Percentiles rank a stretch among this genome's conserved stretches.
Conservation (phyloP, 2,113 vertebrate genomes). For the Gambusia holbrooki region DNA sequence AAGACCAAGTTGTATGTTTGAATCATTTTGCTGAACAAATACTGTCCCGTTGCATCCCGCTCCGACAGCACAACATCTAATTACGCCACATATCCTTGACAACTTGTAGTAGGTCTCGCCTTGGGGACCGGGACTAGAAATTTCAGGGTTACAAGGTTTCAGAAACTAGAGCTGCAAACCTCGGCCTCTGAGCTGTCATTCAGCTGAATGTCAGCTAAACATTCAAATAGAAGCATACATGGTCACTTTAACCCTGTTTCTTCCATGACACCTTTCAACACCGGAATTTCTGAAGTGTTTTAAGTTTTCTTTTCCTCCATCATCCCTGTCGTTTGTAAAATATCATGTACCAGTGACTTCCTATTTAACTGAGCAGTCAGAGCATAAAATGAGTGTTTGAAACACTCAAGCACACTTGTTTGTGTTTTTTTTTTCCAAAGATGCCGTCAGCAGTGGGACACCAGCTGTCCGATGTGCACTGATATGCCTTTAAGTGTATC, state of each 20-base stretch:
- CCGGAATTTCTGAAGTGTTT: slow-evolving; percentile 21
- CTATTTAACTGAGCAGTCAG: slow-evolving; percentile 5
- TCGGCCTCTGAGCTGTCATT: slow-evolving; percentile 45
- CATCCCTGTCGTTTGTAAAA: slow-evolving; percentile 29
- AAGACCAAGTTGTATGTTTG: slow-evolving; percentile 74
- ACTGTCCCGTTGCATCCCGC: slow-evolving; percentile 29
- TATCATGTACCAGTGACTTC: slow-evolving; percentile 6
- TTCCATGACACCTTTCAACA: slow-evolving; percentile 50
- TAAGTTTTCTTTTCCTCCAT: slow-evolving; percentile 16
- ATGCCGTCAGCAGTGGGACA: slow-evolving; percentile 20
- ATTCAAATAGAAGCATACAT: slow-evolving; percentile 15
- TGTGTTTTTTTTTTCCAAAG: slow-evolving; percentile 25
- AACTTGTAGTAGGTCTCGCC: slow-evolving; percentile 48
- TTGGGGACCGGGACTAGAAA: background rate
- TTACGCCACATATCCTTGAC: slow-evolving; percentile 69
- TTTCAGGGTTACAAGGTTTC: slow-evolving; percentile 42
- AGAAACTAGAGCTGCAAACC: slow-evolving; percentile 53
- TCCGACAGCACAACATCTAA: background rate
- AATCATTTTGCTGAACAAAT: slow-evolving; percentile 71
- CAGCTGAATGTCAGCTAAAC: slow-evolving; percentile 35
- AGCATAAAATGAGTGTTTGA: background rate
- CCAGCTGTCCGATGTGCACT: slow-evolving; percentile 56
- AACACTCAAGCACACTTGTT: slow-evolving; percentile 28
- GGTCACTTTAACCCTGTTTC: slow-evolving; percentile 30
- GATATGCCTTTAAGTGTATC: slow-evolving; percentile 48